Evolutionary conservation across 2,113 vertebrate genomes (phyloP).

Genomic region (Eretmochelys imbricata): DNA sequence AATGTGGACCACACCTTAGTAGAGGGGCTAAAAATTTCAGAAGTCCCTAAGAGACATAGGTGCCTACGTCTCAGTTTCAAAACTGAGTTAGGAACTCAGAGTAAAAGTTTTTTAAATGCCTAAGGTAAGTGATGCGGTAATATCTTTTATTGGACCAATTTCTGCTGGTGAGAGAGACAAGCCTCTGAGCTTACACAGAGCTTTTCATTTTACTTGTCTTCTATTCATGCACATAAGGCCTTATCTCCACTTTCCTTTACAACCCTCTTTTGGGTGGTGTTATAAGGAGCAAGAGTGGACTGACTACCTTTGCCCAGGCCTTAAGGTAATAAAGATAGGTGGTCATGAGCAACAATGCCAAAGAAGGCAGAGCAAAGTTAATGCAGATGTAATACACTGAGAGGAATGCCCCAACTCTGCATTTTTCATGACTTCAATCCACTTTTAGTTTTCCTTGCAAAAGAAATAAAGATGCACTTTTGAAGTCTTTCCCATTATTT

Average conservation of each 20-base stretch:
- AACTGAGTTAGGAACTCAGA: not conserved
- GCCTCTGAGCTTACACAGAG: not conserved
- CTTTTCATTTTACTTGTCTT: not conserved
- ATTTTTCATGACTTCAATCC: conserved; percentile 18
- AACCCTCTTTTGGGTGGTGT: not conserved
- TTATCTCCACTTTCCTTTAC: not conserved
- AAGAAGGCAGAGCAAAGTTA: conserved; percentile 5
- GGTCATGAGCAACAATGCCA: not conserved
- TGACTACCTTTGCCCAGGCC: conserved; percentile 1
- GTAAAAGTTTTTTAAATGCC: not conserved
- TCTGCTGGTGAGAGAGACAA: not conserved
- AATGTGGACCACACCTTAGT: not conserved
- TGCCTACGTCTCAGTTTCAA: not conserved
- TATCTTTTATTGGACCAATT: not conserved
- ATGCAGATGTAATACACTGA: not conserved
- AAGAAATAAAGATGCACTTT: conserved; percentile 25
- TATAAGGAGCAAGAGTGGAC: not conserved
- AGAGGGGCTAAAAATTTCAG: not conserved
- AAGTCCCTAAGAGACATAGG: not conserved
- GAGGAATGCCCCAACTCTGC: not conserved
- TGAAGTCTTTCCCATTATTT: conserved; percentile 3
- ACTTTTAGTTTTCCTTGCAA: conserved; percentile 31
- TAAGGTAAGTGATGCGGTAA: not conserved
- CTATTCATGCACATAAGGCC: not conserved
- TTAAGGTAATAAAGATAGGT: not conserved